Conservation (phyloP, 2,797 vertebrate genomes). For the Ctenochaetus hawaiiensis region DNA sequence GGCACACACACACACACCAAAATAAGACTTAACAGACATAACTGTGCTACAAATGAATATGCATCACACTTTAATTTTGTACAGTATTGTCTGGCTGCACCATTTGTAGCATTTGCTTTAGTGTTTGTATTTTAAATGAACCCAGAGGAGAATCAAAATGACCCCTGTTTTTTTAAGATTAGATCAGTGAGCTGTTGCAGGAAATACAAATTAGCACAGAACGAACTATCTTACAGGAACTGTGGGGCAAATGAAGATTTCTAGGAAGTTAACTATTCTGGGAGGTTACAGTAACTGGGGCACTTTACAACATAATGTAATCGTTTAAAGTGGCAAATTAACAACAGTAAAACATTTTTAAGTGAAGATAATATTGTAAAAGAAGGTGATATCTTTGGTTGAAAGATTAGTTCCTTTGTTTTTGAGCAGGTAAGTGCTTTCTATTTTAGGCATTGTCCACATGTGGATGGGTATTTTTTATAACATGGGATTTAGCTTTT, state of each 20-base stretch:
- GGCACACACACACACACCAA: neutral
- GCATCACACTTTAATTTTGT: neutral
- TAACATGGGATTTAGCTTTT: no score
- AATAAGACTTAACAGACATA: neutral
- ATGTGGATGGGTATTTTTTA: no score
- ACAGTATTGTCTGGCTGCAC: neutral
- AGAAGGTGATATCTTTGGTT: neutral
- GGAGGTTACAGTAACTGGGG: neutral
- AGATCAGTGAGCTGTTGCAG: neutral
- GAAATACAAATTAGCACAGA: slow-evolving; percentile 16
- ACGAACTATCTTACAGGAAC: slow-evolving; percentile 1
- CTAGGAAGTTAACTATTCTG: neutral
- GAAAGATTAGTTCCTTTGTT: neutral
- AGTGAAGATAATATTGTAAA: neutral
- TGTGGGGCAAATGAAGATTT: slow-evolving; percentile 13
- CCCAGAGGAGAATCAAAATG: neutral
- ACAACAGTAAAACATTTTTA: neutral
- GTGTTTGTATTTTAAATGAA: neutral
- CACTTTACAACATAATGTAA: neutral
- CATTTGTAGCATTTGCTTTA: neutral
- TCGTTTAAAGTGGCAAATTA: neutral
- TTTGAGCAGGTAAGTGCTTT: neutral
- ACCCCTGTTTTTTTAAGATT: neutral
- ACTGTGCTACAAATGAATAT: neutral
- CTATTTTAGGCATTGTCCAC: neutral